A percentile compares a stretch with the other conserved stretches of the same genome.
phyloP scores from a whole-genome alignment of 2,797 vertebrate genomes.

The Agapornis canus region DNA sequence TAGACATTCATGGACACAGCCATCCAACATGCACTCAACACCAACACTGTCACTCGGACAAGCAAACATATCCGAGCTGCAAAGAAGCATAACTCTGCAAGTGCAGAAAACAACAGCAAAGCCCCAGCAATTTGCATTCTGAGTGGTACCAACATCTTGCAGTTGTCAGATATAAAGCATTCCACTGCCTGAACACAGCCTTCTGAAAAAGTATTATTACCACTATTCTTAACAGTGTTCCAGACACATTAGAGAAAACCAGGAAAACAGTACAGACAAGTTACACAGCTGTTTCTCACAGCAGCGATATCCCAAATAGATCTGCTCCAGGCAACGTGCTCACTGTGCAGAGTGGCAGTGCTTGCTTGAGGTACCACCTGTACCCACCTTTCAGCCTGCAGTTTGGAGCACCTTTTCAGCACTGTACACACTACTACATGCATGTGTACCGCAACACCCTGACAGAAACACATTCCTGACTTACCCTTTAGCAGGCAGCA shows the following conservation, averaged over 20 bases:
- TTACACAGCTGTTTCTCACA: background rate
- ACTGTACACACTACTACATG: accelerated
- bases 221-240: background rate
- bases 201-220: background rate
- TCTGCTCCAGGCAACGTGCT: background rate
- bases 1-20: accelerated
- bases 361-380: background rate
- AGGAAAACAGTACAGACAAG: background rate
- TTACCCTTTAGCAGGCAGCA: conserved; percentile 72
- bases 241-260: background rate
- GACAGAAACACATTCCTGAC: background rate
- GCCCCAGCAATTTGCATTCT: background rate
- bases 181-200: background rate
- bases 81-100: background rate
- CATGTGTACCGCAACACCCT: accelerated
- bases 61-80: background rate
- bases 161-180: background rate
- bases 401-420: background rate
- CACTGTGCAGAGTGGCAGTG: background rate
- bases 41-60: accelerated
- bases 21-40: background rate
- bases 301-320: background rate
- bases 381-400: background rate
- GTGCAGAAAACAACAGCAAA: background rate
- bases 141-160: background rate